Evolutionary conservation across 2,888 invertebrate species (phyloP), one percentile per base, ranked within the genome.

Genomic region (Ypsolopha sequella): DNA sequence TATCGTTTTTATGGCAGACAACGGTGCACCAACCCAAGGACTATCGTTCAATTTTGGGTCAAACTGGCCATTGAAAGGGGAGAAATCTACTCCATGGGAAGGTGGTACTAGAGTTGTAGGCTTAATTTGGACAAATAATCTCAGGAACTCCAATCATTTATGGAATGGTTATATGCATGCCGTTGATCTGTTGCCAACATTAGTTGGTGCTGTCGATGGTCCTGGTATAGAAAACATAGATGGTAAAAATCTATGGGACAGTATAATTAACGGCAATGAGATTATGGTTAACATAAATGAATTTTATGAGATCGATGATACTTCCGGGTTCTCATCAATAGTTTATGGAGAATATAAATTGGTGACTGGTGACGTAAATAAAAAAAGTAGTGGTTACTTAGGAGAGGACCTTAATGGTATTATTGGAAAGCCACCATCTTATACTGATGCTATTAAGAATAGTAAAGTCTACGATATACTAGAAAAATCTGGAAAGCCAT

Each of bases 1-100:
- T 46, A 88, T 98, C 51, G 75, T 95, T 1, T 98, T 97, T 69
- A 90, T 93, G 59, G 93, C 95, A 9, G 98, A 97, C 70, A 97
- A 97, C 69, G 96, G 96, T 0, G 95, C 92, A 0, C 94, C 94
- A 48, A 91, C 94, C 0, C 80, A 88, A 52, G 95, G 95, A 0
- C 63, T 88, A 48, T 90, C 91, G 64, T 7, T 9, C 49, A 97
- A 95, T 74, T 89, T 89, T 48, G 94, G 91, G 8, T 93, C 93
- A 13, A 94, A 94, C 76, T 93, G 89, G 87, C 95, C 95, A n/a
- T 70, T 95, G 9, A 87, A 92, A 70, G 95, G 95, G 43, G 58
- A 65, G 65, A 97, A 97, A 77, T 87, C 91, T 68, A 90, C 93
- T 0, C 85, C 95, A 0, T 95, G 92, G 82, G 97, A 97, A 76